A percentile compares a stretch with the other conserved stretches of the same genome.
Evolutionary conservation across 2,113 vertebrate species (phyloP).

Genomic region (Leucosticte australis): DNA sequence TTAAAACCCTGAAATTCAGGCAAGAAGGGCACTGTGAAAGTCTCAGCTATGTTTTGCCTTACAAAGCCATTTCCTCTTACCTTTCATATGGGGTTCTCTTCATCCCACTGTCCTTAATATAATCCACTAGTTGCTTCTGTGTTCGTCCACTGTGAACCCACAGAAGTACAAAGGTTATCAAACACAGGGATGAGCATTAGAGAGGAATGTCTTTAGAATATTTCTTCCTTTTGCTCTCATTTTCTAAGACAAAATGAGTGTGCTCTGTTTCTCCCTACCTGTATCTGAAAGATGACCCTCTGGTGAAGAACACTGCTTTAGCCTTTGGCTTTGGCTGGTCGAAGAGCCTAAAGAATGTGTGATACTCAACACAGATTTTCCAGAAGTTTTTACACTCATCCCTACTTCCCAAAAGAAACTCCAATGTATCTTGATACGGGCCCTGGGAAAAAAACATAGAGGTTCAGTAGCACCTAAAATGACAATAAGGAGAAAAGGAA

Average conservation of each 20-base stretch:
- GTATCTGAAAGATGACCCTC: constrained; percentile 98
- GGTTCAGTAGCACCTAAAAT: neutral
- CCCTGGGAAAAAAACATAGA: constrained; percentile 73
- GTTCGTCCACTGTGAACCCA: constrained; percentile 87
- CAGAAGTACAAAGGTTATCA: constrained; percentile 13
- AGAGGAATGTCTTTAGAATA: neutral
- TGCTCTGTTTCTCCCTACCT: constrained; percentile 74
- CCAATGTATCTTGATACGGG: constrained; percentile 90
- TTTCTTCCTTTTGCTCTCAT: neutral
- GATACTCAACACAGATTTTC: constrained; percentile 98
- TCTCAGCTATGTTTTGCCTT: neutral
- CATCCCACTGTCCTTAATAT: constrained; percentile 84
- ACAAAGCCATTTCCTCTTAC: constrained; percentile 45
- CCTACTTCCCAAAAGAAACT: constrained; percentile 91
- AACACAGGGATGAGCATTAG: neutral
- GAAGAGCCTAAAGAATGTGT: constrained; percentile 91
- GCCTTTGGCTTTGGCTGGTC: constrained; percentile 91
- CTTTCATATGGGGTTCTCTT: constrained; percentile 90
- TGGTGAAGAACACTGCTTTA: constrained; percentile 87
- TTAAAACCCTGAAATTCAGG: neutral
- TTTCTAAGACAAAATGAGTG: neutral
- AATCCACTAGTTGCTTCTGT: constrained; percentile 94
- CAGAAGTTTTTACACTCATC: constrained; percentile 96
- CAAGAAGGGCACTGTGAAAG: neutral
- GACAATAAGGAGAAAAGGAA: neutral